Conservation (phyloP, 2,113 vertebrate genomes). For the Smithornis capensis region DNA sequence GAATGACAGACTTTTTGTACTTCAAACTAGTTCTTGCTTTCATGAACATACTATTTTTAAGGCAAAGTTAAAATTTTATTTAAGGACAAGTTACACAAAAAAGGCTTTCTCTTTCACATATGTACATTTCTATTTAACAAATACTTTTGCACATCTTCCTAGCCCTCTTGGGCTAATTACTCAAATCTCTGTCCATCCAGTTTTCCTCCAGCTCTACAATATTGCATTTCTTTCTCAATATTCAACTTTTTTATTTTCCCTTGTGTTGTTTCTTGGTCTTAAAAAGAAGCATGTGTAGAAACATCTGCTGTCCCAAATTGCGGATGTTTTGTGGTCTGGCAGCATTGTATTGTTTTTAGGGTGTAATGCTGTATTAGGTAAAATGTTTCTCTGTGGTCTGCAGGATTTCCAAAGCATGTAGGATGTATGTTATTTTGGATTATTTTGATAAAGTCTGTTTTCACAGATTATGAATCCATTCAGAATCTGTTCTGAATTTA, state of each 20-base stretch:
- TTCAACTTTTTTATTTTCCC: slow-evolving; percentile 62
- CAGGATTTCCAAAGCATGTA: slow-evolving; percentile 72
- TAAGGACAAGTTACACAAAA: background rate
- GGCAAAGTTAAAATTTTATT: background rate
- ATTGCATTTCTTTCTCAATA: slow-evolving; percentile 38
- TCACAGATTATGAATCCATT: slow-evolving; percentile 44
- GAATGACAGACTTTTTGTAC: background rate
- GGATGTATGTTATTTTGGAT: slow-evolving; percentile 63
- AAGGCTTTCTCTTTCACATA: background rate
- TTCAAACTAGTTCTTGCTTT: slow-evolving; percentile 10
- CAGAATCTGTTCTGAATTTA: slow-evolving; percentile 35
- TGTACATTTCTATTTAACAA: background rate
- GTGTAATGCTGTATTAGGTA: slow-evolving; percentile 61
- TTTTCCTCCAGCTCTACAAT: background rate
- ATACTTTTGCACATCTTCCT: background rate
- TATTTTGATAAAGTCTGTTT: slow-evolving; percentile 60
- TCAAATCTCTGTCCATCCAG: slow-evolving; percentile 24
- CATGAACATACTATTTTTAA: background rate
- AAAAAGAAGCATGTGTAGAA: slow-evolving; percentile 77
- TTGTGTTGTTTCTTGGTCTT: slow-evolving; percentile 62
- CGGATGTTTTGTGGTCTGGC: slow-evolving; percentile 71
- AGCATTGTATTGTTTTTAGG: slow-evolving; percentile 61
- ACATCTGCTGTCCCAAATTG: slow-evolving; percentile 71
- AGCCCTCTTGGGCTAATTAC: background rate
- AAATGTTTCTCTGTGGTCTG: slow-evolving; percentile 64